These are phyloP conservation scores for Galleria mellonella DNA, from an alignment of 1,140 invertebrate genomes.

Conservation along the genomic window DNA sequence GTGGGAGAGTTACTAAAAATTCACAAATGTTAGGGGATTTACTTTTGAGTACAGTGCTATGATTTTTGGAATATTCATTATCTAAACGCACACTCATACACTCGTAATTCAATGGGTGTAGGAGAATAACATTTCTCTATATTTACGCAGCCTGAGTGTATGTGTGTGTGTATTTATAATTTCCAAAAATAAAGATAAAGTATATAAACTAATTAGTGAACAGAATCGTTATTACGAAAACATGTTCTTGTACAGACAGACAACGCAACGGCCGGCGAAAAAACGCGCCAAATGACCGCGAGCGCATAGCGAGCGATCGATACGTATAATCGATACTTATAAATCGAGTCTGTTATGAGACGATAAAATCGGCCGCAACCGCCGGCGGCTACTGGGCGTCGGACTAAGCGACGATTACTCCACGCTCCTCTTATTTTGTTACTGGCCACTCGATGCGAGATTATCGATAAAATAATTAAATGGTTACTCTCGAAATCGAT, in stretches of 20 bases:
- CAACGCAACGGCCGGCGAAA: conserved; percentile 18
- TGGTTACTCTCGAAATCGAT: conserved; percentile 73
- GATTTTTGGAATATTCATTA: too few relatives aligned
- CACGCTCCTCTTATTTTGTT: conserved; percentile 51
- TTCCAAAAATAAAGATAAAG: neutral
- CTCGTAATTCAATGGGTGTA: too few relatives aligned
- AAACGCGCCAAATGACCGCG: conserved; percentile 48
- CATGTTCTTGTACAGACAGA: conserved; percentile 10
- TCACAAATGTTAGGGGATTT: too few relatives aligned
- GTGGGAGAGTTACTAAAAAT: too few relatives aligned
- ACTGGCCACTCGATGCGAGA: conserved; percentile 50
- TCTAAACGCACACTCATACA: too few relatives aligned
- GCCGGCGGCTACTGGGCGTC: conserved; percentile 66
- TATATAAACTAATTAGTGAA: conserved; percentile 23
- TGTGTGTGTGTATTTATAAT: too few relatives aligned
- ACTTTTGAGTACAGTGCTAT: too few relatives aligned
- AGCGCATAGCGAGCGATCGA: conserved; percentile 52
- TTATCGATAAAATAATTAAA: conserved; percentile 75
- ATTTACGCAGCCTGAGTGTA: too few relatives aligned
- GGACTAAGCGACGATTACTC: conserved; percentile 67
- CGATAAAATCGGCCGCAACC: conserved; percentile 57
- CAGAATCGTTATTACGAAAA: conserved; percentile 35
- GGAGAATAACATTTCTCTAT: too few relatives aligned
- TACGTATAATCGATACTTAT: conserved; percentile 72
- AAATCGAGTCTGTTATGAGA: conserved; percentile 69